Evolutionary conservation across 2,888 invertebrate genomes (phyloP).

Genomic region (Ceriagrion tenellum): DNA sequence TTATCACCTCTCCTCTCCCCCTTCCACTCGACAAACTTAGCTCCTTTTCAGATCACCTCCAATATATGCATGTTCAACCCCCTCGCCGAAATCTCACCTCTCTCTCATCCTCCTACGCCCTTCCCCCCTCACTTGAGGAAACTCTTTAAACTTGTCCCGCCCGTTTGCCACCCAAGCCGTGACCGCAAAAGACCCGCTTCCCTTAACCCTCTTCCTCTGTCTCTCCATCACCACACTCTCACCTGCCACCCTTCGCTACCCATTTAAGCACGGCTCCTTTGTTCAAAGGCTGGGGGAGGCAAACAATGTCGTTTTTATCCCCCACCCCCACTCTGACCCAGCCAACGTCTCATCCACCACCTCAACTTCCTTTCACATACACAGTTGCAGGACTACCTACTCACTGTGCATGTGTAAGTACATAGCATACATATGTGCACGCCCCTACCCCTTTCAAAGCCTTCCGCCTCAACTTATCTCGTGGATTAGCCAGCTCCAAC

Average conservation of each 20-base stretch:
- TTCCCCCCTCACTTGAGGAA: background rate
- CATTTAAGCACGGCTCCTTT: background rate
- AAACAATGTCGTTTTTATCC: background rate
- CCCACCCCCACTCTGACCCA: background rate
- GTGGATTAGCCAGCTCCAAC: background rate
- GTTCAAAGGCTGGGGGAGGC: background rate
- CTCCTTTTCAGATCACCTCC: constrained; percentile 11
- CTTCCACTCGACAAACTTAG: background rate
- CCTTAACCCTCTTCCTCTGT: background rate
- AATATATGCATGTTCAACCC: constrained; percentile 16
- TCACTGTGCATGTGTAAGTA: background rate
- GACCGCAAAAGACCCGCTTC: background rate
- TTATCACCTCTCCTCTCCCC: background rate
- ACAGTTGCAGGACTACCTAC: background rate
- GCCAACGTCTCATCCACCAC: background rate
- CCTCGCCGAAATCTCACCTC: background rate
- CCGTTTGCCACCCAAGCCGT: background rate
- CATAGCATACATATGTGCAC: background rate
- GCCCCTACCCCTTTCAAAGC: background rate
- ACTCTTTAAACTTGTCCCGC: constrained; percentile 17
- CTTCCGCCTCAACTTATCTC: background rate
- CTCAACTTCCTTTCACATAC: background rate
- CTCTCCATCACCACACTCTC: background rate
- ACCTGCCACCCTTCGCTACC: background rate
- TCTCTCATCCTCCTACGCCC: background rate